These are phyloP conservation scores for Hirtodrosophila duncani DNA, from an alignment of 2,888 invertebrate species.

Conservation along the genomic window DNA sequence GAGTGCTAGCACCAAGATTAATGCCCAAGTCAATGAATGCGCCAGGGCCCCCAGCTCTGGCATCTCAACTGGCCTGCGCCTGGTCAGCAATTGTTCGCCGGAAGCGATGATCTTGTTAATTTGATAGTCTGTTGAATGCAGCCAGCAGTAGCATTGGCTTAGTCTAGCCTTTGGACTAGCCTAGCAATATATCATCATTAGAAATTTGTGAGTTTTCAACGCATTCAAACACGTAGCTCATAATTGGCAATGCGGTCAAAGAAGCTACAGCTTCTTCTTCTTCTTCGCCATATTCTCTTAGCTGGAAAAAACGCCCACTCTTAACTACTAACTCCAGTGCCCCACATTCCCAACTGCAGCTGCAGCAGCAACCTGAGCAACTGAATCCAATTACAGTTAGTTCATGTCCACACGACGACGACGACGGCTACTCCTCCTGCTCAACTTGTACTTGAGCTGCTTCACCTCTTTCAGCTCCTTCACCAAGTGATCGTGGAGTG, in stretches of 20 bases:
- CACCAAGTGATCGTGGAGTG: slow-evolving; percentile 60
- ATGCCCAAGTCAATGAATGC: slow-evolving; percentile 65
- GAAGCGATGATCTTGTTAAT: slow-evolving; percentile 73
- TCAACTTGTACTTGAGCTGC: not conserved
- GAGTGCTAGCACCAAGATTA: slow-evolving; percentile 65
- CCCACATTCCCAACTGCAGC: slow-evolving; percentile 46
- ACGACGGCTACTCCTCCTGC: slow-evolving; percentile 36
- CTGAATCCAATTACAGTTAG: slow-evolving; percentile 61
- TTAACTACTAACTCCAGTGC: slow-evolving; percentile 37
- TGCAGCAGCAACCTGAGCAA: slow-evolving; percentile 43
- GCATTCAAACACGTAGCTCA: slow-evolving; percentile 61
- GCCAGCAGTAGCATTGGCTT: too few species aligned
- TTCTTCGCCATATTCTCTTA: not conserved
- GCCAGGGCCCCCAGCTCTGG: slow-evolving; percentile 1
- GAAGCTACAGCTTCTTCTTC: not conserved
- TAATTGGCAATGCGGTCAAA: slow-evolving; percentile 46
- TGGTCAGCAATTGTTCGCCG: slow-evolving; percentile 49
- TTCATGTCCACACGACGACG: slow-evolving; percentile 55
- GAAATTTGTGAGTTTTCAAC: slow-evolving; percentile 72
- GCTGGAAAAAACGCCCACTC: not conserved
- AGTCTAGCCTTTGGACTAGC: too few species aligned
- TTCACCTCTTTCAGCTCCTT: not conserved
- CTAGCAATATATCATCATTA: slow-evolving; percentile 71
- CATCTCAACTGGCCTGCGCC: not conserved
- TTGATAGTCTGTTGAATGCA: slow-evolving; percentile 62